Conservation (phyloP, 2,113 vertebrate genomes). For the Petaurus breviceps region DNA sequence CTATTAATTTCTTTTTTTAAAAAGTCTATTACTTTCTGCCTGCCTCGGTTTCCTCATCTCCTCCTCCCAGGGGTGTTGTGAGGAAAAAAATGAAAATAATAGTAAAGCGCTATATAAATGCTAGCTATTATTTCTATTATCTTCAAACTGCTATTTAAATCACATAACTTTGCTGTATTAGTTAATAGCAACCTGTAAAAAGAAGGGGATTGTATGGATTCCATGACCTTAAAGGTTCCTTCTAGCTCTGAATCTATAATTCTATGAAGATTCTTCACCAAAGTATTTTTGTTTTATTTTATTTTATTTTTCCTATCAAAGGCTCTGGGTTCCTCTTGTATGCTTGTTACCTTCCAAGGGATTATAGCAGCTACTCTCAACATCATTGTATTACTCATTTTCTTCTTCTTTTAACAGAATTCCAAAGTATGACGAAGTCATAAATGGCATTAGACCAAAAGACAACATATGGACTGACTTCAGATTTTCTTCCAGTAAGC, state of each 20-base stretch:
- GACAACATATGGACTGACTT: conserved; percentile 65
- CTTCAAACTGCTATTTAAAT: neutral
- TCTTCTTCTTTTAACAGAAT: conserved; percentile 76
- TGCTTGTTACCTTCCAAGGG: conserved; percentile 59
- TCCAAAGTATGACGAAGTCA: conserved; percentile 78
- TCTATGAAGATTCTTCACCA: neutral
- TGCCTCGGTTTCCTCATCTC: too few species aligned
- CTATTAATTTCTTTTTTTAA: too few species aligned
- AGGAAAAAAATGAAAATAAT: too few species aligned
- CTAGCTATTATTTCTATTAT: too few species aligned
- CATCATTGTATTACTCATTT: conserved; percentile 41
- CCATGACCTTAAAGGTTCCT: neutral
- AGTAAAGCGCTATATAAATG: too few species aligned
- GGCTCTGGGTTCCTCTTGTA: neutral
- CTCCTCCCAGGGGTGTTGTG: too few species aligned
- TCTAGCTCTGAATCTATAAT: neutral
- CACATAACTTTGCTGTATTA: neutral
- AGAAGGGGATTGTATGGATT: neutral
- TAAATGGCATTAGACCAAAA: conserved; percentile 75
- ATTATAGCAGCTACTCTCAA: conserved; percentile 6
- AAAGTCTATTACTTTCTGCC: too few species aligned
- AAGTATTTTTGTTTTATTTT: neutral
- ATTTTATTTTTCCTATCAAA: too few species aligned
- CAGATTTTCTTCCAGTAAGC: conserved; percentile 73
- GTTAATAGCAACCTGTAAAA: neutral